phyloP scores from a whole-genome alignment of 2,113 vertebrate genomes.

The Tichodroma muraria region DNA sequence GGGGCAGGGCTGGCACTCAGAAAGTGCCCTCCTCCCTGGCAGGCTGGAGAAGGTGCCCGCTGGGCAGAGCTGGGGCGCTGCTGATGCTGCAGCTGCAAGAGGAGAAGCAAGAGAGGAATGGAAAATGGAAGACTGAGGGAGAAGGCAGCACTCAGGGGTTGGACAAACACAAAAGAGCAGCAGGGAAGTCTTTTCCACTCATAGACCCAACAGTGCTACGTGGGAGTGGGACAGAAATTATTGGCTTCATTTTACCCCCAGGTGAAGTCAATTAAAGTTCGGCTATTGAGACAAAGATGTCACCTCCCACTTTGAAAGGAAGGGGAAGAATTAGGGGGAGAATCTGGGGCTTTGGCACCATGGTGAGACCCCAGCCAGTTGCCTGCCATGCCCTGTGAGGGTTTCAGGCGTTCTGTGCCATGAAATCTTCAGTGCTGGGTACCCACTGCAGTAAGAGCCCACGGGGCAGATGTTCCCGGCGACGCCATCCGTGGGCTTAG shows the following conservation, averaged over 20 bases:
- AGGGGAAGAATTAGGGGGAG: background rate
- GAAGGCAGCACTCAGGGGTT: background rate
- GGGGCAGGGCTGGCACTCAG: constrained; percentile 78
- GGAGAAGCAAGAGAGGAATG: background rate
- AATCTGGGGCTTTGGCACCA: background rate
- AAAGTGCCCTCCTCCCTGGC: constrained; percentile 51
- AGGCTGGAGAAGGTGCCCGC: constrained; percentile 79
- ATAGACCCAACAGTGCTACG: background rate
- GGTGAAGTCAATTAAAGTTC: background rate
- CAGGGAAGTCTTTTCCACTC: background rate
- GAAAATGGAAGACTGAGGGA: background rate
- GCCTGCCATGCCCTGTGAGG: background rate
- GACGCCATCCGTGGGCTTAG: constrained; percentile 76
- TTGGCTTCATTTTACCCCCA: background rate
- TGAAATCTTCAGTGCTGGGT: background rate
- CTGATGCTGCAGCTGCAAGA: constrained; percentile 74
- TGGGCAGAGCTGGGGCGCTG: constrained; percentile 77
- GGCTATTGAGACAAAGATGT: background rate
- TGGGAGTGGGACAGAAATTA: background rate
- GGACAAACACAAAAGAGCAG: background rate
- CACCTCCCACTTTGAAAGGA: background rate
- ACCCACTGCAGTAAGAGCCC: constrained; percentile 86
- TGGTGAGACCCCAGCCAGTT: background rate
- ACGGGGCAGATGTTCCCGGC: constrained; percentile 82
- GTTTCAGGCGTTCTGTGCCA: background rate